Conservation (phyloP, 2,888 invertebrate genomes). For the Andrena chrysosceles region DNA sequence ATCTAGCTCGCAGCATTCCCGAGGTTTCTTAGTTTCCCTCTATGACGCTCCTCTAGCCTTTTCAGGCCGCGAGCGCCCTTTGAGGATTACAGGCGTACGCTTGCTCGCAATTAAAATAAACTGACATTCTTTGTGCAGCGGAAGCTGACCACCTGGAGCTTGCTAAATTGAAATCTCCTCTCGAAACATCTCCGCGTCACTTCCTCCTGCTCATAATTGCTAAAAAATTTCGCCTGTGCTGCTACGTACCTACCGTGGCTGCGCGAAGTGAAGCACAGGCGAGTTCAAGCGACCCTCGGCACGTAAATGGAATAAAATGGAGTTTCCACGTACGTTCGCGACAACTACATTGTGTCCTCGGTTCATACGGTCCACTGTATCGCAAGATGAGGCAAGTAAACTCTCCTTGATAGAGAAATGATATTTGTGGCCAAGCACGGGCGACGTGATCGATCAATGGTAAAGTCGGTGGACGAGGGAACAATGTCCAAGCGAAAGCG, state of each 20-base stretch:
- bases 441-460: conserved; percentile 48
- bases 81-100: neutral
- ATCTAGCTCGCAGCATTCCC: neutral
- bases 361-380: neutral
- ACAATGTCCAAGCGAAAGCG: neutral
- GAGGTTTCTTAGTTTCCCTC: neutral
- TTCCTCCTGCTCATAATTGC: neutral
- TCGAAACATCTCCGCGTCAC: neutral
- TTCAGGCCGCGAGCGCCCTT: neutral
- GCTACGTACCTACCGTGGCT: too few relatives aligned
- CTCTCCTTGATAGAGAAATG: conserved; percentile 22
- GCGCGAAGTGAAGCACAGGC: too few relatives aligned
- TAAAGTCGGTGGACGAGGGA: neutral
- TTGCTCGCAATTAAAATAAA: conserved; percentile 29
- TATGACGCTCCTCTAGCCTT: neutral
- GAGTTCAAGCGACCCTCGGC: too few relatives aligned
- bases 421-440: conserved; percentile 7
- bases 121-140: conserved; percentile 24
- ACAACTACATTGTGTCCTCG: neutral
- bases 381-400: neutral
- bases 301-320: too few relatives aligned
- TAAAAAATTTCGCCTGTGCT: too few relatives aligned
- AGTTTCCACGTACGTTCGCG: neutral
- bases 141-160: neutral
- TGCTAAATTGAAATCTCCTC: conserved; percentile 8